Percentiles rank a stretch among this genome's conserved stretches.
Conservation (phyloP, 1,140 invertebrate species). For the Lethrus apterus region DNA sequence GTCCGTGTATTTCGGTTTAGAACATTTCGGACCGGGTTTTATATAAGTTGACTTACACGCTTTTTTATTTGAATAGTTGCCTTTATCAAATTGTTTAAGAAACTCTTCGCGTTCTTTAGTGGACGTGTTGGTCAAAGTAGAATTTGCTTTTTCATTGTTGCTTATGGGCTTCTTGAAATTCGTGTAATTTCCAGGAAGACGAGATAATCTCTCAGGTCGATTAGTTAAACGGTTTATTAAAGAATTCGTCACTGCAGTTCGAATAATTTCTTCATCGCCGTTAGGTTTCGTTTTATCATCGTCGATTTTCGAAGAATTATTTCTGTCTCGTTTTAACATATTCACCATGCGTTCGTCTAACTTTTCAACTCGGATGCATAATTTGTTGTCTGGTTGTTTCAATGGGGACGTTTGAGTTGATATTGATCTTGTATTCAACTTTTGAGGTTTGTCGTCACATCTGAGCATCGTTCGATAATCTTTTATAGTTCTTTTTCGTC, state of each 20-base stretch:
- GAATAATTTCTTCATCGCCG: too few species aligned
- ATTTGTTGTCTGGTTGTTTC: too few species aligned
- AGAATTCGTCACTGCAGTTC: background rate
- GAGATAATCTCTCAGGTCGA: background rate
- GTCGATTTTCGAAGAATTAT: too few species aligned
- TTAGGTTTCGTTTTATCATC: too few species aligned
- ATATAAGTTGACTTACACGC: background rate
- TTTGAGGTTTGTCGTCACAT: too few species aligned
- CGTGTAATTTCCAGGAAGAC: background rate
- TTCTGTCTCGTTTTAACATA: too few species aligned
- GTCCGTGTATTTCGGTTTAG: background rate
- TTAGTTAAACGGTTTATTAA: background rate
- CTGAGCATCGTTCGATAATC: too few species aligned
- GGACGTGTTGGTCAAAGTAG: slow-evolving; percentile 12
- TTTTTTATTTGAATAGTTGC: background rate
- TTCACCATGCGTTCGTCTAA: too few species aligned
- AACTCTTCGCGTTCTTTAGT: background rate
- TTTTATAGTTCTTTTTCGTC: too few species aligned
- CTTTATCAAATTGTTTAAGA: background rate
- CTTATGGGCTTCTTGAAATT: slow-evolving; percentile 16
- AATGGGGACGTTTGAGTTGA: too few species aligned
- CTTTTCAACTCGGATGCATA: too few species aligned
- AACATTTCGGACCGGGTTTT: slow-evolving; percentile 3
- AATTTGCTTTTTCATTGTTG: slow-evolving; percentile 19
- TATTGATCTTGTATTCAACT: too few species aligned